phyloP scores from a whole-genome alignment of 2,888 invertebrate genomes.

The Petrophora chlorosata region DNA sequence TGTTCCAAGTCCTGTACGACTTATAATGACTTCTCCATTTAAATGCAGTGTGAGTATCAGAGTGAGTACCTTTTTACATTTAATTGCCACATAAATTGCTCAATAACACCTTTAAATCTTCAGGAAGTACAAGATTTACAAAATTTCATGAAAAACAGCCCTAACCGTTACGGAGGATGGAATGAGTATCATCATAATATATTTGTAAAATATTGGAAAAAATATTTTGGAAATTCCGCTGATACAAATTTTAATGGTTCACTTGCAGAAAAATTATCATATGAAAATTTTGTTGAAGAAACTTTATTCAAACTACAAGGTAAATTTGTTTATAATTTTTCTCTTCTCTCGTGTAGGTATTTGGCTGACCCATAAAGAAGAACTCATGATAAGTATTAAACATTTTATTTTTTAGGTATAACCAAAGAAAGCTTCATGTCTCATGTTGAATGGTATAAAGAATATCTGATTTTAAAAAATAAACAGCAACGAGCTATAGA shows the following conservation, averaged over 20 bases:
- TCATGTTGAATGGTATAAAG: conserved; percentile 67
- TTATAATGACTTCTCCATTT: conserved; percentile 64
- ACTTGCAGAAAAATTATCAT: conserved; percentile 15
- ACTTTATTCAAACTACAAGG: conserved; percentile 56
- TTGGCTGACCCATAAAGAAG: neutral
- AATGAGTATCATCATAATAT: conserved; percentile 80
- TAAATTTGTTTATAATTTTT: conserved; percentile 25
- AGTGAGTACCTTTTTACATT: neutral
- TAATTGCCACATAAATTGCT: neutral
- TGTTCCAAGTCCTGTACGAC: conserved; percentile 68
- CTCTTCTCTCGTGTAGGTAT: neutral
- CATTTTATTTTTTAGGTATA: conserved; percentile 9
- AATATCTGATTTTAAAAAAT: conserved; percentile 59
- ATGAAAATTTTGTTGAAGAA: conserved; percentile 49
- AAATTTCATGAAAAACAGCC: conserved; percentile 75
- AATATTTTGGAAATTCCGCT: conserved; percentile 44
- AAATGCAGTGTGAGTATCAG: conserved; percentile 62
- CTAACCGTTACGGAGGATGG: conserved; percentile 84
- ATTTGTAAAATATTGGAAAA: conserved; percentile 74
- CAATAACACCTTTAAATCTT: conserved; percentile 10
- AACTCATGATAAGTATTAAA: neutral
- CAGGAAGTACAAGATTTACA: conserved; percentile 83
- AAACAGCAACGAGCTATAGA: conserved; percentile 64
- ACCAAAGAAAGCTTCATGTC: conserved; percentile 15
- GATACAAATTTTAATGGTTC: neutral